These are phyloP conservation scores for Pithys albifrons DNA, from an alignment of 2,113 vertebrate species.

Conservation along the genomic window DNA sequence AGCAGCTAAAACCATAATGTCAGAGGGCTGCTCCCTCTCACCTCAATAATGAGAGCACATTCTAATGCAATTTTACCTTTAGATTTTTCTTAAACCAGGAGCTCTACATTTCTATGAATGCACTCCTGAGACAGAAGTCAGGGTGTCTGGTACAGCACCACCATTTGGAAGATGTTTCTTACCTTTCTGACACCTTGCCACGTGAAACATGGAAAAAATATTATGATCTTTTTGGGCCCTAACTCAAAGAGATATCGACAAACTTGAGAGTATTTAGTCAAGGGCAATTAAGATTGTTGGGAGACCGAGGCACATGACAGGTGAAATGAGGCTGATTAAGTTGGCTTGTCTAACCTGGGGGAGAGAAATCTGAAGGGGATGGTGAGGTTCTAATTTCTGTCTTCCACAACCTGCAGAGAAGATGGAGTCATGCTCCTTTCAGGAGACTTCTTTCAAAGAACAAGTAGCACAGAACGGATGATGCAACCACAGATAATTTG, in stretches of 20 bases:
- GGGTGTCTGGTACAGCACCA: neutral
- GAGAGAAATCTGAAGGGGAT: neutral
- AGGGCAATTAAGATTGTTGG: neutral
- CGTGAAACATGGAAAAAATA: neutral
- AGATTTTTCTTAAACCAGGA: neutral
- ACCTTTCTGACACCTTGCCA: neutral
- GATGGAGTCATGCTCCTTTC: neutral
- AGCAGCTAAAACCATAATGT: neutral
- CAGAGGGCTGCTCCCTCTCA: neutral
- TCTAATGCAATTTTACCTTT: neutral
- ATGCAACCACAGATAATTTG: neutral
- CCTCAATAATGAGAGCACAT: neutral
- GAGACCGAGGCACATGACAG: neutral
- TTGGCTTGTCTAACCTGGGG: neutral
- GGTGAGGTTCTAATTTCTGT: neutral
- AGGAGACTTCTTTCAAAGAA: neutral
- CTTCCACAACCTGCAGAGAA: neutral
- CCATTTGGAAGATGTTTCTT: neutral
- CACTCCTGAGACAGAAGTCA: neutral
- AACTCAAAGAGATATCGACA: rapidly evolving
- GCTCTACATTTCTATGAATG: neutral
- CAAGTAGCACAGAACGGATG: neutral
- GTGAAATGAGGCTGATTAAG: neutral
- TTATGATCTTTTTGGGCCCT: neutral
- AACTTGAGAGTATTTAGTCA: neutral